Evolutionary conservation across 2,888 invertebrate species (phyloP), one percentile per base, ranked within the genome.

Genomic region (Scaptodrosophila latifasciaeformis): DNA sequence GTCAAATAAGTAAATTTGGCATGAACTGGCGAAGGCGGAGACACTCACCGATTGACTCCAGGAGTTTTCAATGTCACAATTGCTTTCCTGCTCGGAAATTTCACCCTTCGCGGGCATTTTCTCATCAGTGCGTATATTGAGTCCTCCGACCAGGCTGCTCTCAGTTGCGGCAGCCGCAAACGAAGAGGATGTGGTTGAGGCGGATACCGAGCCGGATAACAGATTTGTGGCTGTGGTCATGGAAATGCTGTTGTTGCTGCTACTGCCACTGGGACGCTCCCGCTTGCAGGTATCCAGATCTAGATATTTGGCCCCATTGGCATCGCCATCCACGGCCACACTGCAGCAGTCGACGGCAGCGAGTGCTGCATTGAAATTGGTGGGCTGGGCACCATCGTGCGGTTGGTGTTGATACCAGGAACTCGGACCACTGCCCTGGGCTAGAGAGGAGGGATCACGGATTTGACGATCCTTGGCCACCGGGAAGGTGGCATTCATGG

Each of bases 61-160:
- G 1, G 92, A 90, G 65, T 86, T 86, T 69, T 94, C 94, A 82
- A 92, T 92, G 68, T 92, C 92, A 9, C 93, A 94, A 80, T 93
- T 92, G 86, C 94, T 94, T 83, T 95, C 95, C 83, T 94, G 95
- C 12, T 94, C 95, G 10, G 94, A 94, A 35, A 95, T 89, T 86
- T 95, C 95, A 1, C 95, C 95, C 60, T 93, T 90, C 0, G 95
- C 92, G 30, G 95, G 95, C 94, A 95, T 95, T 65, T 92, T 91
- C 85, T 95, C 95, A 80, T 95, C 94, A 0, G 95, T 91, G 69
- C 93, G 90, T 75, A 95, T 94, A 82, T 94, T 92, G 42, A 94
- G 86, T 2, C 81, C 82, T 2, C 82, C 81, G 1, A 84, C 84
- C 54, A 85, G 64, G 21, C 85, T 85, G 44, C 85, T 83, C 40